Percentiles rank a stretch among this genome's conserved stretches.
phyloP scores from a whole-genome alignment of 1,140 invertebrate genomes.

The Drosophila funebris region DNA sequence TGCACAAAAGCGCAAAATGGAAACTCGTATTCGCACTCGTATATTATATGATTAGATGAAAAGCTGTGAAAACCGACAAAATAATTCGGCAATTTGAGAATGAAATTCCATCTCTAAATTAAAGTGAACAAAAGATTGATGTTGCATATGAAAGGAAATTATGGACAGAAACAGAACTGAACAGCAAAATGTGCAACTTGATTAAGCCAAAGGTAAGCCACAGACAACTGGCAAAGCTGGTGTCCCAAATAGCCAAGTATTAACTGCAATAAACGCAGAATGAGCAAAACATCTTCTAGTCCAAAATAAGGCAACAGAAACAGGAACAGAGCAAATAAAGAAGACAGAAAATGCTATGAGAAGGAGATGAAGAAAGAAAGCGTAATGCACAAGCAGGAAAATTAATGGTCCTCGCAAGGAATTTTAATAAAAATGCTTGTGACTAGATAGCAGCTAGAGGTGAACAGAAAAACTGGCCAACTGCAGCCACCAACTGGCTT shows the following conservation, averaged over 20 bases:
- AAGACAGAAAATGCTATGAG: slow-evolving; percentile 16
- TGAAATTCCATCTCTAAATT: background rate
- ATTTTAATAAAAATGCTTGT: slow-evolving; percentile 82
- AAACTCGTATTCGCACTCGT: slow-evolving; percentile 11
- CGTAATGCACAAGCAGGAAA: slow-evolving; percentile 58
- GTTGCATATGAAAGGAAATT: background rate
- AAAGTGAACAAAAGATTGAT: background rate
- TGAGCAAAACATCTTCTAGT: slow-evolving; percentile 50
- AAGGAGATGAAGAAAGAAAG: slow-evolving; percentile 9
- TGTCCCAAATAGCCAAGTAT: slow-evolving; percentile 36
- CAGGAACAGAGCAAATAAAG: slow-evolving; percentile 36
- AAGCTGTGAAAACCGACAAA: background rate
- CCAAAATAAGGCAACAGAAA: slow-evolving; percentile 12
- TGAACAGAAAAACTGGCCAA: slow-evolving; percentile 71
- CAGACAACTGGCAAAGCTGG: slow-evolving; percentile 10
- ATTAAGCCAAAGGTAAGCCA: background rate
- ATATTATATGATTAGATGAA: slow-evolving; percentile 16
- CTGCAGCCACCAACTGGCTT: slow-evolving; percentile 42
- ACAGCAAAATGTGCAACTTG: slow-evolving; percentile 1
- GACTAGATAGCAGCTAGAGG: slow-evolving; percentile 69
- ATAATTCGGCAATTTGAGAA: background rate
- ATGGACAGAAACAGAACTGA: background rate
- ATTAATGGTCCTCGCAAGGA: slow-evolving; percentile 77
- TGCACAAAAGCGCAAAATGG: slow-evolving; percentile 33
- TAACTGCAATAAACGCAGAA: slow-evolving; percentile 53